A percentile compares a stretch with the other conserved stretches of the same genome.
Conservation (phyloP, 2,113 vertebrate species). For the Neotoma lepida region DNA sequence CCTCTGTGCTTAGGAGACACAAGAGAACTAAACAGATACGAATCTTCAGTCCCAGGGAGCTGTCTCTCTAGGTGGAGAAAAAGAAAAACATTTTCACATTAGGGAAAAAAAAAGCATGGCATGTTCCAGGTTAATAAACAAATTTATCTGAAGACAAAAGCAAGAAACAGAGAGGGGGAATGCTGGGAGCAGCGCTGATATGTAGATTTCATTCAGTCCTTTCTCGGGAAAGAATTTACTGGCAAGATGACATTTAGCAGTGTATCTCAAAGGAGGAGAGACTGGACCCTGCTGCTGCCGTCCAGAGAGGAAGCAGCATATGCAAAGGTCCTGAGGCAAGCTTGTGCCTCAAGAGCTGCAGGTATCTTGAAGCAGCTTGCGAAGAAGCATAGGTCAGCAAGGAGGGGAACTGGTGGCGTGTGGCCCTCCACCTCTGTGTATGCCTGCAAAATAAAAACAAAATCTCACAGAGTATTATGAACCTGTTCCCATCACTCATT, state of each 20-base stretch:
- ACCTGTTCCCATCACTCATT: not conserved
- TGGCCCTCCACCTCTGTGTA: not conserved
- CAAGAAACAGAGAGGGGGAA: not conserved
- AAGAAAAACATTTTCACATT: not conserved
- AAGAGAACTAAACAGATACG: not conserved
- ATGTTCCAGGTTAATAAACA: not conserved
- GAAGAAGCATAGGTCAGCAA: not conserved
- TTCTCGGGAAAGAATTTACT: not conserved
- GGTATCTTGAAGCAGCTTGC: not conserved
- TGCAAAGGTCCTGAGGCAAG: not conserved
- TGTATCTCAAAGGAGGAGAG: not conserved
- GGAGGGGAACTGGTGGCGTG: not conserved
- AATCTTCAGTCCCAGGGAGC: not conserved
- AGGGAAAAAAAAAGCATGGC: not conserved
- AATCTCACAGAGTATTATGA: not conserved
- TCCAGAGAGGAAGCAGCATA: not conserved
- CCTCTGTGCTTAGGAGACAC: not conserved
- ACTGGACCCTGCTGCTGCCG: not conserved
- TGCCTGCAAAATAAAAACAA: not conserved
- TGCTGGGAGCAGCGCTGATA: not conserved
- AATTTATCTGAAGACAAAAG: not conserved
- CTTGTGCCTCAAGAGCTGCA: not conserved
- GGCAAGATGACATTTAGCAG: not conserved
- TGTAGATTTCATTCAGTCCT: not conserved
- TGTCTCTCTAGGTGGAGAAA: slow-evolving; percentile 21